phyloP scores from a whole-genome alignment of 2,888 invertebrate genomes.

The Limenitis camilla region DNA sequence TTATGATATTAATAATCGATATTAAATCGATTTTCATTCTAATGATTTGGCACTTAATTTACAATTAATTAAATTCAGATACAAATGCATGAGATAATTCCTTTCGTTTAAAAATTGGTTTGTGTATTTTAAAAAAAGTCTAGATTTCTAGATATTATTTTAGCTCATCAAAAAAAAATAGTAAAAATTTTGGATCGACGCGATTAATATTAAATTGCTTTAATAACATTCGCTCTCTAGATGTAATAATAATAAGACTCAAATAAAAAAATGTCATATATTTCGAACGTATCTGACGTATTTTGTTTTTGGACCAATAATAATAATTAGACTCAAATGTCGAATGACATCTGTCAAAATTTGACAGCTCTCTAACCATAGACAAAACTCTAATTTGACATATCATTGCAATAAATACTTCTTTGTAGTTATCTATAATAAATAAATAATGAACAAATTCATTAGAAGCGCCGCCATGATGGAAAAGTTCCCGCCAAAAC shows the following conservation, averaged over 20 bases:
- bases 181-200: not conserved
- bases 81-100: not conserved
- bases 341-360: no score
- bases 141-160: no score
- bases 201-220: no score
- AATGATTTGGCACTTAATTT: not conserved
- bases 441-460: constrained; percentile 58
- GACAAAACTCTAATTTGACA: no score
- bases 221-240: no score
- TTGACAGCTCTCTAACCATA: not conserved
- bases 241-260: no score
- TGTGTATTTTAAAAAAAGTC: not conserved
- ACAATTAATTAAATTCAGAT: not conserved
- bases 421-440: not conserved
- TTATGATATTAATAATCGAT: not conserved
- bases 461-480: constrained; percentile 58
- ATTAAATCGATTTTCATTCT: not conserved
- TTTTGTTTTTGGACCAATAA: no score
- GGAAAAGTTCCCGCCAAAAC: constrained; percentile 70
- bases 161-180: not conserved
- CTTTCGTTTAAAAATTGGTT: not conserved
- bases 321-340: no score
- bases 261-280: no score
- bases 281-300: no score
- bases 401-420: not conserved